These are phyloP conservation scores for Lithobates sylvaticus DNA, from an alignment of 2,797 vertebrate genomes.

Conservation along the genomic window DNA sequence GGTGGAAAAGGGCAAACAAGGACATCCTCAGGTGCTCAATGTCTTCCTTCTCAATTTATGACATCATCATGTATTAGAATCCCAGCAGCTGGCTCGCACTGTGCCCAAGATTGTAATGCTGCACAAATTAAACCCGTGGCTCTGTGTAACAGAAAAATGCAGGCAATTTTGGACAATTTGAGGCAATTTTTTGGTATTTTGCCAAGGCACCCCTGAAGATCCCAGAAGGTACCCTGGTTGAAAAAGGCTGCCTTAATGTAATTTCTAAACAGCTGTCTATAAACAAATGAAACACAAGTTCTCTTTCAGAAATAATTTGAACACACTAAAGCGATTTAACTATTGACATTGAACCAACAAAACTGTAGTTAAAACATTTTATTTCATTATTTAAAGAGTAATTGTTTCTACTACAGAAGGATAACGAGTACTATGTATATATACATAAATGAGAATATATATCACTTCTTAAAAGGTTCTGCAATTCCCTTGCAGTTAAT, in stretches of 20 bases:
- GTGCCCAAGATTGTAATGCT: too few relatives aligned
- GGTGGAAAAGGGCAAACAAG: too few relatives aligned
- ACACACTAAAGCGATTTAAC: not conserved
- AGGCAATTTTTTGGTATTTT: too few relatives aligned
- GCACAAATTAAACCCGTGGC: too few relatives aligned
- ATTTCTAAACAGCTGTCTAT: not conserved
- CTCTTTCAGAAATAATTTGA: not conserved
- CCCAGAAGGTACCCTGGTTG: too few relatives aligned
- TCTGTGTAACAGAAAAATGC: too few relatives aligned
- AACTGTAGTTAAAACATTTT: not conserved
- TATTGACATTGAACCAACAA: not conserved
- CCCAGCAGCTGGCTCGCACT: too few relatives aligned
- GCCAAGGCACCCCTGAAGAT: too few relatives aligned
- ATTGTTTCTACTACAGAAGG: not conserved
- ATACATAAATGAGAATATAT: not conserved
- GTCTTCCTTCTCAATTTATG: too few relatives aligned
- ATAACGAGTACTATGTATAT: not conserved
- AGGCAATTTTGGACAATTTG: too few relatives aligned
- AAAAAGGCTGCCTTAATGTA: not conserved
- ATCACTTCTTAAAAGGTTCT: not conserved
- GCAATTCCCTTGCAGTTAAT: slow-evolving; percentile 14
- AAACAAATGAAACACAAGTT: not conserved
- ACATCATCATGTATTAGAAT: too few relatives aligned
- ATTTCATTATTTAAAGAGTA: not conserved
- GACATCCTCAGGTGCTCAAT: too few relatives aligned